Base-by-base conservation (phyloP, 2,888 invertebrate species). In the Diaprepes abbreviatus region DNA sequence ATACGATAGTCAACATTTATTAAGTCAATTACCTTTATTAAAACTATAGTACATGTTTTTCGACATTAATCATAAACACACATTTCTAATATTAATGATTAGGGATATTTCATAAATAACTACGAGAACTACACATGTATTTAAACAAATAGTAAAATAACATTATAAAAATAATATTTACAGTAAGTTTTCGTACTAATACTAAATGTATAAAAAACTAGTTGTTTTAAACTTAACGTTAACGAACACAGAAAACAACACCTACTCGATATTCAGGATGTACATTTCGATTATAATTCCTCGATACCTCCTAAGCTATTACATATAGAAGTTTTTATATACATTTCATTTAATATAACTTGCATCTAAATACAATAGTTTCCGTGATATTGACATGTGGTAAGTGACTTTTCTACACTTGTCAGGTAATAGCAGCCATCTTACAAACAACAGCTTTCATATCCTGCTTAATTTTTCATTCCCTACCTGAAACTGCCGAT, bases 91-190 rank as follows among this genome's bases (percentile, higher is more conserved):
- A 45, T 50, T 68, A 64, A 67, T 64, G 66, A 64, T 75, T 75
- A 74, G 66, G 72, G 72, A 73, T 70, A 71, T 73, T 73, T 70
- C 71, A 71, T 73, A 76, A 75, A 74, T 71, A 71, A 66, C 71
- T 59, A 72, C 67, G 59, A 69, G 50, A 66, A 68, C 72, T 74
- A 74, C 71, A 75, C 70, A 74, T 65, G 54, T 73, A 73, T 57
- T 62, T 50, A 66, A 74, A 74, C 59, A 65, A 59, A 24, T 45
- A 28, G 19, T 40, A 48, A 50, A 64, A 40, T 63, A 64, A 14
- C 10, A 28, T 35, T 60, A 66, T 38, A 66, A 62, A 54, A 54
- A 54, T 52, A 60, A 60, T 57, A 40, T 62, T 45, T 71, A 73
- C 59, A 65, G 38, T 60, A 60, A 66, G 12, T 58, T 43, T 36